Percentiles rank a stretch among this genome's conserved stretches.
phyloP scores from a whole-genome alignment of 1,140 invertebrate genomes.

The Acromyrmex heyeri region DNA sequence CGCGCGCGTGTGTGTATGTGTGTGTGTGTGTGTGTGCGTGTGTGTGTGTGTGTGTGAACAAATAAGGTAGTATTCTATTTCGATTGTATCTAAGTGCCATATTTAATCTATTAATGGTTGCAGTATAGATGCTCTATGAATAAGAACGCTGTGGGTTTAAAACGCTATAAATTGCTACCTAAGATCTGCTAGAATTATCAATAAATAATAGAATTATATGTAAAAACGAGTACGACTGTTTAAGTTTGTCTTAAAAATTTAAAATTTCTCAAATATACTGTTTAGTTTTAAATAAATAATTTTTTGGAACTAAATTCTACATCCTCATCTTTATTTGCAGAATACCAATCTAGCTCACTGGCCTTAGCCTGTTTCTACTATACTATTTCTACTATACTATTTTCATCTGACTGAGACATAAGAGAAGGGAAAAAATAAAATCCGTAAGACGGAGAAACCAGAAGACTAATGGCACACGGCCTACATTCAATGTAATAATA shows the following conservation, averaged over 20 bases:
- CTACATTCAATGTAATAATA: constrained; percentile 29
- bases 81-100: background rate
- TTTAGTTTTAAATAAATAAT: background rate
- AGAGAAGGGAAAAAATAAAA: constrained; percentile 20
- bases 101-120: background rate
- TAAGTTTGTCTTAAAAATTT: background rate
- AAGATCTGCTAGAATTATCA: no score
- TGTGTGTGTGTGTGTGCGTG: no score
- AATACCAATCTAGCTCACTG: background rate
- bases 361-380: constrained; percentile 41
- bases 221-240: background rate
- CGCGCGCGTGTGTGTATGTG: no score
- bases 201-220: background rate
- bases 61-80: background rate
- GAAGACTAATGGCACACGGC: background rate
- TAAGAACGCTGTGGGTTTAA: no score
- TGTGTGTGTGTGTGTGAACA: background rate
- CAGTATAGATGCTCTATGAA: no score
- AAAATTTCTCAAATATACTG: background rate
- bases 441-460: constrained; percentile 13
- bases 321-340: constrained; percentile 17
- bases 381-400: constrained; percentile 26
- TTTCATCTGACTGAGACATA: background rate
- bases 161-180: no score
- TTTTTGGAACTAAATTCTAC: background rate